Base-by-base conservation (phyloP, 2,113 vertebrate species). In the Oreochromis niloticus region DNA sequence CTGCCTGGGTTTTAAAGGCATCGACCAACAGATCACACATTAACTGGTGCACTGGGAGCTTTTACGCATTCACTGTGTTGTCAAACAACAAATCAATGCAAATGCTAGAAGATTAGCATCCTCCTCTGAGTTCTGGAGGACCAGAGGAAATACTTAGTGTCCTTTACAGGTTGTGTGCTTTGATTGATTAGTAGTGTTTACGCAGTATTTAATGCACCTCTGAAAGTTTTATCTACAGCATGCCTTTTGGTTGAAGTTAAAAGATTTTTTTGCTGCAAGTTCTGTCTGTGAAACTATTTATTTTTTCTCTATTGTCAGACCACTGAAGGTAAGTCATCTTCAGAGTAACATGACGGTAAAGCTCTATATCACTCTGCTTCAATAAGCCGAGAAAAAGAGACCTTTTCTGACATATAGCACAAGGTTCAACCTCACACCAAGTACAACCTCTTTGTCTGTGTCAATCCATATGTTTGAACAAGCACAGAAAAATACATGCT, bases 391-490 rank as follows among this genome's bases (percentile, higher is more conserved):
- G 4, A 82, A 83, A 85, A 89, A 80, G 84, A 91, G 73, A 68
- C 12, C 83, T 84, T 52, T 91, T 75, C 88, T 95, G 92, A 94
- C 87, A 91, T 85, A 88, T 56, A 82, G 57, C 88, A 91, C 88
- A 84, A 89, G 78, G 84, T 79, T 54, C 75, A 91, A 93, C 81
- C 63, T 32, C 80, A 68, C 54, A 87, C 71, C 43, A 80, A 56
- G 68, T 27, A 63, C 30, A 87, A 89, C 86, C 85, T 90, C 81
- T 85, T 84, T 89, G 85, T 90, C 88, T 50, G 90, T 84, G 79
- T 88, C 85, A 88, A 94, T 92, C 87, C 87, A 88, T 94, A 91
- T 85, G 88, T 93, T 92, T 87, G 82, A 91, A 86, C 83, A 88
- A 88, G 68, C 84, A 79, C 88, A 24, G 36, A 86, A 84, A 91